Percentiles rank a stretch among this genome's conserved stretches.
phyloP scores from a whole-genome alignment of 2,113 vertebrate species.

The Campylorhamphus procurvoides region DNA sequence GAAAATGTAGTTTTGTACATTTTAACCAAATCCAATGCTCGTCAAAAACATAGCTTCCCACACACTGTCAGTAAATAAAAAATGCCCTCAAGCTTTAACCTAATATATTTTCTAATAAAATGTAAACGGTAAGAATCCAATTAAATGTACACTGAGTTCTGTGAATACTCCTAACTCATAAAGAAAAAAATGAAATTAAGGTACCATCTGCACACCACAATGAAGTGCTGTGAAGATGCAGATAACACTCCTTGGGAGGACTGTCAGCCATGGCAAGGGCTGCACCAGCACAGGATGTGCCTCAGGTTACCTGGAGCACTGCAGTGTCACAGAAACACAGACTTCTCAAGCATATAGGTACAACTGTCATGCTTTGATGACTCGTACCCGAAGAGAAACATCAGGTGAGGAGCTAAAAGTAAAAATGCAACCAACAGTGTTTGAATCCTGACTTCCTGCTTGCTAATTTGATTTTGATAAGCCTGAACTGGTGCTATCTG shows the following conservation, averaged over 20 bases:
- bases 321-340: neutral
- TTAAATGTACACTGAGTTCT: neutral
- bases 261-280: accelerated
- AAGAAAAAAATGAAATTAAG: neutral
- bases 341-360: neutral
- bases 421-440: neutral
- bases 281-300: neutral
- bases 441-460: neutral
- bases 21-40: neutral
- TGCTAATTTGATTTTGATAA: slow-evolving; percentile 30
- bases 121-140: neutral
- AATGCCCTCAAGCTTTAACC: neutral
- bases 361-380: neutral
- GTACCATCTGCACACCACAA: neutral
- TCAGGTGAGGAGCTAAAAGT: neutral
- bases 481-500: neutral
- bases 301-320: neutral
- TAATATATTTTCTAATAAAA: neutral
- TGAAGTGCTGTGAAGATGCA: neutral
- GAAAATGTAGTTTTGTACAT: neutral
- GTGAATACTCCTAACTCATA: neutral
- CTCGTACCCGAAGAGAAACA: neutral
- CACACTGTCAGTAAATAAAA: neutral
- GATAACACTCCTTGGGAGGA: neutral
- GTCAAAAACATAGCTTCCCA: neutral